Evolutionary conservation across 2,888 invertebrate species (phyloP).

Genomic region (Yponomeuta plumbellus): DNA sequence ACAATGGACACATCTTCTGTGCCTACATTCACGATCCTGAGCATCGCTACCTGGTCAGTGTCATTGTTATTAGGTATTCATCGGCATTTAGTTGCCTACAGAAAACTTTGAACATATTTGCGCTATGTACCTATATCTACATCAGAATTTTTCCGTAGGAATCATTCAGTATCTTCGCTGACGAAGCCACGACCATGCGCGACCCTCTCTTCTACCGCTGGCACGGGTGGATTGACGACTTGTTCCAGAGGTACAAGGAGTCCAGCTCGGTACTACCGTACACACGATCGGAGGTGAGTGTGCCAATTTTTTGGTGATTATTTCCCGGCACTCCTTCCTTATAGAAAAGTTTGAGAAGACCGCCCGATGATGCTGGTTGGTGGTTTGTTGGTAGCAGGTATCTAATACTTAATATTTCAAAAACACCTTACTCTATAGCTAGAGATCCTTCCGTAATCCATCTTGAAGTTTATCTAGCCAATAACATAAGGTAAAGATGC

Average conservation of each 20-base stretch:
- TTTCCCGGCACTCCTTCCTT: too few species aligned
- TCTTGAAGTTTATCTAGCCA: too few species aligned
- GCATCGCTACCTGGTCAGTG: constrained; percentile 79
- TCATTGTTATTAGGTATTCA: neutral
- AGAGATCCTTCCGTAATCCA: too few species aligned
- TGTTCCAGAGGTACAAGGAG: constrained; percentile 84
- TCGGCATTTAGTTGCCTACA: neutral
- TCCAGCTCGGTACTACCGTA: constrained; percentile 53
- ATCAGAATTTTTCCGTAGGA: constrained; percentile 68
- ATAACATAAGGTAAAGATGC: too few species aligned
- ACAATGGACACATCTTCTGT: constrained; percentile 84
- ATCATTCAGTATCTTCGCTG: constrained; percentile 86
- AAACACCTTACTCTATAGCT: too few species aligned
- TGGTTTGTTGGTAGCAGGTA: too few species aligned
- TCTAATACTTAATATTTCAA: too few species aligned
- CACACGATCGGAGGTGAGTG: constrained; percentile 54
- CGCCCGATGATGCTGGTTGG: too few species aligned
- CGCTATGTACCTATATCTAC: too few species aligned
- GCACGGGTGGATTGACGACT: constrained; percentile 86
- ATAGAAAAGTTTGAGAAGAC: too few species aligned
- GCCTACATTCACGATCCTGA: constrained; percentile 85
- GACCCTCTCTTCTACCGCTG: constrained; percentile 92
- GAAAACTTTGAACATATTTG: too few species aligned
- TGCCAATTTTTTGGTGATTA: neutral
- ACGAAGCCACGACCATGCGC: constrained; percentile 89